Conservation (phyloP, 2,888 invertebrate species). For the Hecatera dysodea region DNA sequence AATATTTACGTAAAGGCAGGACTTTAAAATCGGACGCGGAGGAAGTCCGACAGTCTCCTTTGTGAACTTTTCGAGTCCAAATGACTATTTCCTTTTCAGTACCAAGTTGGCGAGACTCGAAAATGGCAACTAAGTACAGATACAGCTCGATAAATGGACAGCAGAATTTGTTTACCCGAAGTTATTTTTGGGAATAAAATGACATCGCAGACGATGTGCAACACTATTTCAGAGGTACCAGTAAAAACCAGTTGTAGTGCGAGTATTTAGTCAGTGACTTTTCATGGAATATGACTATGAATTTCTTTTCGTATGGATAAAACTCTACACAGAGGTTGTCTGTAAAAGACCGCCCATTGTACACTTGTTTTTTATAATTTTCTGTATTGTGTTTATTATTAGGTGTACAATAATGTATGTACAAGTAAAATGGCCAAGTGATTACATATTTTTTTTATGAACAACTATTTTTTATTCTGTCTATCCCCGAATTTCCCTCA, state of each 20-base stretch:
- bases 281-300: too few relatives aligned
- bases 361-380: too few relatives aligned
- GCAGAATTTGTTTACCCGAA: neutral
- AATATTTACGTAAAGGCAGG: constrained; percentile 44
- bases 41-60: constrained; percentile 22
- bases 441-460: neutral
- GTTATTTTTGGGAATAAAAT: neutral
- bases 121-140: constrained; percentile 31
- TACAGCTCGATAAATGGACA: neutral
- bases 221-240: too few relatives aligned
- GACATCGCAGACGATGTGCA: too few relatives aligned
- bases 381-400: too few relatives aligned
- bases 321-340: too few relatives aligned
- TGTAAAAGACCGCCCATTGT: too few relatives aligned
- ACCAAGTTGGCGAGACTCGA: constrained; percentile 9
- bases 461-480: neutral
- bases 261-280: too few relatives aligned
- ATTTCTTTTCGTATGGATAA: too few relatives aligned
- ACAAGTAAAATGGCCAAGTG: neutral
- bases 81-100: constrained; percentile 36
- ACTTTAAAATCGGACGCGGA: constrained; percentile 24
- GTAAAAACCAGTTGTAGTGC: too few relatives aligned
- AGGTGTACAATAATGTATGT: too few relatives aligned
- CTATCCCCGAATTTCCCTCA: neutral
- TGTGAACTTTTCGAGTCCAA: constrained; percentile 42